Evolutionary conservation across 2,797 vertebrate species (phyloP).

Genomic region (Pachyuromys duprasi): DNA sequence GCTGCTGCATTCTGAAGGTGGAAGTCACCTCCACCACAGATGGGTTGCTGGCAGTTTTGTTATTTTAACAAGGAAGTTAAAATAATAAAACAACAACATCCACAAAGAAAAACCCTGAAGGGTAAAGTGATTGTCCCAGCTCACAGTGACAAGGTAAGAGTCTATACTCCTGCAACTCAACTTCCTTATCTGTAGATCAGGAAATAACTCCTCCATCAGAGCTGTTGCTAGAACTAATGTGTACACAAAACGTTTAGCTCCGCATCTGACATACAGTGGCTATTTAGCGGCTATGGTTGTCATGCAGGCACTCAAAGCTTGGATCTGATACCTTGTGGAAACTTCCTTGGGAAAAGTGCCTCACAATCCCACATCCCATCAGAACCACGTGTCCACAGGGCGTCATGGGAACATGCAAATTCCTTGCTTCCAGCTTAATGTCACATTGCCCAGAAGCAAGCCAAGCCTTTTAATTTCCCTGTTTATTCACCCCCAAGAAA

Average conservation of each 20-base stretch:
- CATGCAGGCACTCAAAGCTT: not conserved
- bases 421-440: not conserved
- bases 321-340: accelerated
- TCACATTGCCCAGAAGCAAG: not conserved
- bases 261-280: not conserved
- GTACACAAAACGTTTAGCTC: not conserved
- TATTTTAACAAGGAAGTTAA: not conserved
- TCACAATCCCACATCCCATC: not conserved
- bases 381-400: not conserved
- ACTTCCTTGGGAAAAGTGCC: not conserved
- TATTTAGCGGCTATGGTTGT: not conserved
- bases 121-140: not conserved
- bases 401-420: accelerated
- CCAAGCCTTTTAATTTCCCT: not conserved
- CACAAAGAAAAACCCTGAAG: not conserved
- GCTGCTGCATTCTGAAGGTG: not conserved
- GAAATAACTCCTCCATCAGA: not conserved
- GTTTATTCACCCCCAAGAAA: not conserved
- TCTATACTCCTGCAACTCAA: not conserved
- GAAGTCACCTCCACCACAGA: not conserved
- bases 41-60: not conserved
- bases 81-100: not conserved
- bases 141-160: not conserved
- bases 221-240: not conserved
- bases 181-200: not conserved